Base-by-base conservation (phyloP, 2,113 vertebrate genomes). In the Vulpes lagopus region DNA sequence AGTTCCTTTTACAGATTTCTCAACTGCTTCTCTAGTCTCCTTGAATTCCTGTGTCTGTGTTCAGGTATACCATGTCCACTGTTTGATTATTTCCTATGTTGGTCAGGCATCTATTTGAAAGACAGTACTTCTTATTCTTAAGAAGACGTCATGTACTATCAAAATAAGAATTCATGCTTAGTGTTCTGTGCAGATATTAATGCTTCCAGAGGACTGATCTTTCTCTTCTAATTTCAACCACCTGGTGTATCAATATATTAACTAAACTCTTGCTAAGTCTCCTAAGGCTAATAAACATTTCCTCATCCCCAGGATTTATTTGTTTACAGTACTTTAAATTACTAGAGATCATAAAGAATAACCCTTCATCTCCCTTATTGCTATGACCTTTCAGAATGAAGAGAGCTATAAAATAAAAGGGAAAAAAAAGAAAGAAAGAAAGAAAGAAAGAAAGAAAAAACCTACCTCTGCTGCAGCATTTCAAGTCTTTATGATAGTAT, bases 261-360 rank as follows among this genome's bases (percentile, higher is more conserved):
- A 97, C 74, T 92, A 78, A 98, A 97, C 8, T 91, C 83, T 97
- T 96, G 9, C 38, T 92, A 97, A 97, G 60, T 91, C 95, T 96
- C 97, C 78, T 43, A 98, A 97, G 95, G 73, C 93, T 97, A 98
- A 98, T 98, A 98, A 99, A 98, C 94, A 97, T 98, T 97, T 98
- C 97, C 60, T 92, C 89, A 90, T 81, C 89, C 85, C 67, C 64
- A 74, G 30, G 92, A 98, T 98, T 98, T 98, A 98, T 98, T 98
- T 99, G 97, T 98, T 99, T 98, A 98, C 86, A 97, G 60, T 97
- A 84, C 97, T 98, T 98, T 95, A 98, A 98, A 98, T 97, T 98
- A 97, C 90, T 96, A 84, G 78, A 96, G 65, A 98, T 97, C 96
- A 97, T 98, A 98, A 99, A 98, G 89, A 89, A 98, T 96, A 99